Percentiles rank a stretch among this genome's conserved stretches.
Conservation (phyloP, 2,888 invertebrate species). For the Bombylius major region DNA sequence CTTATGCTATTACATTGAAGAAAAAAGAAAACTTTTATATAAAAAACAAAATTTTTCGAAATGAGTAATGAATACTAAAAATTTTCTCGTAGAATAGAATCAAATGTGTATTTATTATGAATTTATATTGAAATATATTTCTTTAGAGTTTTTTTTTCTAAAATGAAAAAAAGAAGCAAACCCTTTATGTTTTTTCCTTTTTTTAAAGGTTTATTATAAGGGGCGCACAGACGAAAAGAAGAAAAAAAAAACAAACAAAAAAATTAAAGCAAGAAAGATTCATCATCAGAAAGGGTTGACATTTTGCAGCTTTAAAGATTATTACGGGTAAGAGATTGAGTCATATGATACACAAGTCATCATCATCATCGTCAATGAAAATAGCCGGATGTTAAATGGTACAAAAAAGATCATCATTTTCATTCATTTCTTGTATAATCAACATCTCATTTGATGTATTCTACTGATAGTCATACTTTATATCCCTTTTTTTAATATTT, state of each 20-base stretch:
- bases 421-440: slow-evolving; percentile 1
- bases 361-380: neutral
- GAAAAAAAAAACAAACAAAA: neutral
- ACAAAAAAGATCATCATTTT: slow-evolving; percentile 1
- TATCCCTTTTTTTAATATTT: neutral
- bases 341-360: slow-evolving; percentile 2
- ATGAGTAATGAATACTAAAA: too few species aligned
- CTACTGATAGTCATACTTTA: slow-evolving; percentile 8
- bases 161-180: neutral
- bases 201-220: neutral
- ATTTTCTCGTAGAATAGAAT: too few species aligned
- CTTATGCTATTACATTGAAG: neutral
- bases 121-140: too few species aligned
- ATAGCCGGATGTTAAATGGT: slow-evolving; percentile 9
- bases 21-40: neutral
- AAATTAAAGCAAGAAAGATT: neutral
- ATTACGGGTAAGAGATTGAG: neutral
- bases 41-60: neutral
- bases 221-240: neutral
- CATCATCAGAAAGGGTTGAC: slow-evolving; percentile 10
- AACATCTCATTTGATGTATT: slow-evolving; percentile 8
- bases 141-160: too few species aligned
- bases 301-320: slow-evolving; percentile 6
- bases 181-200: neutral
- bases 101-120: too few species aligned